These are phyloP conservation scores for Tachysurus vachellii DNA, from an alignment of 2,113 vertebrate species.

Conservation along the genomic window DNA sequence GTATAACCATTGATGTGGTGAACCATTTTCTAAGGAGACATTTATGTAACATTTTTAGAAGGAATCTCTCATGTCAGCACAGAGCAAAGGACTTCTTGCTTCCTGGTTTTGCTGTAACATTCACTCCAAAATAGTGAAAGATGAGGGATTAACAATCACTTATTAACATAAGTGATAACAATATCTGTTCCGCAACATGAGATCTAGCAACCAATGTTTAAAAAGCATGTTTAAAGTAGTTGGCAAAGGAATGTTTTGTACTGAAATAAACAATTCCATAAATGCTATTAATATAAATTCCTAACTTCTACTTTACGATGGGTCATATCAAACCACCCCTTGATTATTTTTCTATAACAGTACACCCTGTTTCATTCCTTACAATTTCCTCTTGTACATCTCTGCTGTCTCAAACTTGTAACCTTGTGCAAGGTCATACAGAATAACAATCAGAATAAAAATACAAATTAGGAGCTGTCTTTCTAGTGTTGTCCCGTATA, in stretches of 20 bases:
- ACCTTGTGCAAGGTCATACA: neutral
- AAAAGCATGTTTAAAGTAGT: neutral
- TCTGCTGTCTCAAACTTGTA: neutral
- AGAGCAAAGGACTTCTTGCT: neutral
- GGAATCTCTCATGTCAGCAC: neutral
- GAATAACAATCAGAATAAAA: neutral
- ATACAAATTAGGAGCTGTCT: neutral
- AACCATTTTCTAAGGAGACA: neutral
- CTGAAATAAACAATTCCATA: neutral
- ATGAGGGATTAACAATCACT: neutral
- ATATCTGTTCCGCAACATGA: neutral
- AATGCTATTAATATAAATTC: neutral
- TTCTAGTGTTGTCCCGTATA: neutral
- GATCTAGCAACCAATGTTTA: neutral
- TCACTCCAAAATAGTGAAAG: neutral
- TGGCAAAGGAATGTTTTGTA: neutral
- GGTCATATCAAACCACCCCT: neutral
- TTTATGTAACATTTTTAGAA: neutral
- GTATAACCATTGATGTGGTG: neutral
- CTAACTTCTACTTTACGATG: neutral
- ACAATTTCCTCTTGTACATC: neutral
- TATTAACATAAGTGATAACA: neutral
- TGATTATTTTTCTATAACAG: neutral
- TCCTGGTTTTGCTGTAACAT: neutral
- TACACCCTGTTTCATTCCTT: neutral